Evolutionary conservation across 2,113 vertebrate genomes (phyloP).

Genomic region (Shinisaurus crocodilurus): DNA sequence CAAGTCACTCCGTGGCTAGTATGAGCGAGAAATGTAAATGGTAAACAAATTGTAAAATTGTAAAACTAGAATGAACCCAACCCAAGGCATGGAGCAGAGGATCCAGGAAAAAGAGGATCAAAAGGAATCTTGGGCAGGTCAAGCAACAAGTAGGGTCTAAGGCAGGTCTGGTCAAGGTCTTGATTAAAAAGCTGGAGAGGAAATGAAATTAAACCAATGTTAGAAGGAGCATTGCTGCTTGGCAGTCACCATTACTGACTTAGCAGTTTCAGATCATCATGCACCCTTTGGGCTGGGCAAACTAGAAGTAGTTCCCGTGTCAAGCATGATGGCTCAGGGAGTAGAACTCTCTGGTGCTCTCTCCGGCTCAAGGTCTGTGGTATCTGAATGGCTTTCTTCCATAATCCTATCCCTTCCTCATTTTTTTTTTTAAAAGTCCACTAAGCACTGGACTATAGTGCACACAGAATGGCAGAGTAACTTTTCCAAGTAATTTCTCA

Average conservation of each 20-base stretch:
- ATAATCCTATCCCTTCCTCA: background rate
- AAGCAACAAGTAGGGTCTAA: background rate
- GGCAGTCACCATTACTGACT: background rate
- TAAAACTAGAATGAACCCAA: too few species aligned
- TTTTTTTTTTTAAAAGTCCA: background rate
- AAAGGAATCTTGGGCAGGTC: background rate
- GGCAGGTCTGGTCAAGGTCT: background rate
- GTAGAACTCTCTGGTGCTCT: too few species aligned
- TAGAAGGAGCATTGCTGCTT: background rate
- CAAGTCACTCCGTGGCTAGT: background rate
- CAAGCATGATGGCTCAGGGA: background rate
- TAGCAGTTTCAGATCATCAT: background rate
- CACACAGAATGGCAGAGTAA: background rate
- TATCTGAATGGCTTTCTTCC: background rate
- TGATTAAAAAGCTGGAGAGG: background rate
- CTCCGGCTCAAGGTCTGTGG: background rate
- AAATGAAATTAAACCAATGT: background rate
- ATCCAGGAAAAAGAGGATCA: background rate
- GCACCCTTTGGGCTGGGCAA: background rate
- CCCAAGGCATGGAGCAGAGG: background rate
- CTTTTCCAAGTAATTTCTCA: background rate
- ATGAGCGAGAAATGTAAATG: background rate
- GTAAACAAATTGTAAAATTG: background rate
- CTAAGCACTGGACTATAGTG: background rate
- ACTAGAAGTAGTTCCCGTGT: background rate